Evolutionary conservation across 2,888 invertebrate species (phyloP).

Genomic region (Idaea dimidiata): DNA sequence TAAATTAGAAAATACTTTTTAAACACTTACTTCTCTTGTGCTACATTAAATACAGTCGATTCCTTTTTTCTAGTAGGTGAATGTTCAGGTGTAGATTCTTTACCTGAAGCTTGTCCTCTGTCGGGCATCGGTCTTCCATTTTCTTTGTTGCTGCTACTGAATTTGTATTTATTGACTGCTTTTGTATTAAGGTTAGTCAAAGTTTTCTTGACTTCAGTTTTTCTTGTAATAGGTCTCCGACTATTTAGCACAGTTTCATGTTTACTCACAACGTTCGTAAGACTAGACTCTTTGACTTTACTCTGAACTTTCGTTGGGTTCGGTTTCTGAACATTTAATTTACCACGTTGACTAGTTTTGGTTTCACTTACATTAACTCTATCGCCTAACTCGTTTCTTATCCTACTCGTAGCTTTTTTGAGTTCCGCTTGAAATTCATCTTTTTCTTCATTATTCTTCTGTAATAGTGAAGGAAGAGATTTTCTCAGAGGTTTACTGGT

Average conservation of each 20-base stretch:
- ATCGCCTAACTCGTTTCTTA: slow-evolving; percentile 73
- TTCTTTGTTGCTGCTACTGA: slow-evolving; percentile 54
- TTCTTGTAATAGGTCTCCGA: slow-evolving; percentile 57
- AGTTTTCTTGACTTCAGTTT: slow-evolving; percentile 54
- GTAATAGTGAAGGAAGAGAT: slow-evolving; percentile 78
- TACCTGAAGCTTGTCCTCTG: slow-evolving; percentile 82
- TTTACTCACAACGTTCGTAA: slow-evolving; percentile 42
- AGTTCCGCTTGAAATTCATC: slow-evolving; percentile 79
- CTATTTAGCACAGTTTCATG: slow-evolving; percentile 45
- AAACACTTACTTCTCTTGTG: slow-evolving; percentile 56
- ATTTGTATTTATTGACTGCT: slow-evolving; percentile 49
- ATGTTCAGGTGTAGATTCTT: slow-evolving; percentile 83
- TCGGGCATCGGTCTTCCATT: slow-evolving; percentile 61
- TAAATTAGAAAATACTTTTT: not conserved
- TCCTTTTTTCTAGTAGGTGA: slow-evolving; percentile 72
- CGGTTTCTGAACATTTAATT: slow-evolving; percentile 53
- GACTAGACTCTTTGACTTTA: slow-evolving; percentile 79
- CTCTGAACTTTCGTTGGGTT: slow-evolving; percentile 73
- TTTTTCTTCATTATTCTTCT: slow-evolving; percentile 76
- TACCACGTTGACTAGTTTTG: slow-evolving; percentile 73
- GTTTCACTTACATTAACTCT: slow-evolving; percentile 71
- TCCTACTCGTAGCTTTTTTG: slow-evolving; percentile 75
- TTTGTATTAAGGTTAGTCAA: slow-evolving; percentile 43
- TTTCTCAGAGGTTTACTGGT: slow-evolving; percentile 70
- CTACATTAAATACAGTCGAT: slow-evolving; percentile 31